These are phyloP conservation scores for Prunella strophiata DNA, from an alignment of 2,797 vertebrate species.

Conservation along the genomic window DNA sequence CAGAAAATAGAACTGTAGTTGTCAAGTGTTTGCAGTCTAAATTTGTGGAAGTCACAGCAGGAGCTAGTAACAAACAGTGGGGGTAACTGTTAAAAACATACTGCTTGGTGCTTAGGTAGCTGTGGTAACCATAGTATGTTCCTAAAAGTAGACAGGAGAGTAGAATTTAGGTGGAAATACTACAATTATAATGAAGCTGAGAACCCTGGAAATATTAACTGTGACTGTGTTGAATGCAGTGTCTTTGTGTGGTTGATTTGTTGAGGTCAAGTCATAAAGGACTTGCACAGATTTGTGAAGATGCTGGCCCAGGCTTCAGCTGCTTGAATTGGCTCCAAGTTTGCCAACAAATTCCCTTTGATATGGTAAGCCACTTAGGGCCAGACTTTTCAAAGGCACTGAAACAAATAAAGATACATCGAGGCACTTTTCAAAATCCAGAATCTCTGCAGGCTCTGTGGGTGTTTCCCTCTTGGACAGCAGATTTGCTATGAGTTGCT, in stretches of 20 bases:
- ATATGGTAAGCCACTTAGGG: not conserved
- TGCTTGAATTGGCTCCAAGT: not conserved
- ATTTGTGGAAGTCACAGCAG: conserved; percentile 38
- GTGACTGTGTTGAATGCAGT: not conserved
- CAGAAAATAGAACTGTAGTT: not conserved
- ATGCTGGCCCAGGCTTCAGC: not conserved
- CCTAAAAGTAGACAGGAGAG: not conserved
- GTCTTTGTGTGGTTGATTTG: not conserved
- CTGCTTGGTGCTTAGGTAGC: conserved; percentile 33
- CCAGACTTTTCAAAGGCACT: not conserved
- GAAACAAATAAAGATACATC: not conserved
- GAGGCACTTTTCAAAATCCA: not conserved
- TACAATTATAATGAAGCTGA: not conserved
- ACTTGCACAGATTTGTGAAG: not conserved
- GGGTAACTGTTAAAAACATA: conserved; percentile 38
- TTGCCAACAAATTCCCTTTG: conserved; percentile 2
- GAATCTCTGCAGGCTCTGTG: not conserved
- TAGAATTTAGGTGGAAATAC: not conserved
- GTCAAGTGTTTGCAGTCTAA: conserved; percentile 5
- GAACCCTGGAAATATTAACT: not conserved
- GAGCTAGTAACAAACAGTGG: conserved; percentile 48
- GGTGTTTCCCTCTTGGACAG: not conserved
- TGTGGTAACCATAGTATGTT: conserved; percentile 43
- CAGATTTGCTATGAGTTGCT: not conserved
- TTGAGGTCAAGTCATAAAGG: not conserved